A percentile compares a stretch with the other conserved stretches of the same genome.
Evolutionary conservation across 1,140 invertebrate genomes (phyloP).

Genomic region (Nilaparvata lugens): DNA sequence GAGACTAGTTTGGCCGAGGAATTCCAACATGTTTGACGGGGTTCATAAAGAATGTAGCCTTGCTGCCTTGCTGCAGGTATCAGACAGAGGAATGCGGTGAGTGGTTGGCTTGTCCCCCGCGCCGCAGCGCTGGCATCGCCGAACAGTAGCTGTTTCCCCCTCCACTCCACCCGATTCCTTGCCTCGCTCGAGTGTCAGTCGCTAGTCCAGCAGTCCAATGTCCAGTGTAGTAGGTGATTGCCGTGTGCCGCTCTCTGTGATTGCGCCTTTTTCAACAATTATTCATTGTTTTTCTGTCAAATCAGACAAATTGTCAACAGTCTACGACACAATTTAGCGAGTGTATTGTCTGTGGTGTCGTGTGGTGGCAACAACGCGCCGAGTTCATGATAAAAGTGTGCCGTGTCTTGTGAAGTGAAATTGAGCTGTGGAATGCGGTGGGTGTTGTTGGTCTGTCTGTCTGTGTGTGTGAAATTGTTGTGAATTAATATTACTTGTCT

Average conservation of each 20-base stretch:
- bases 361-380: background rate
- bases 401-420: conserved; percentile 1
- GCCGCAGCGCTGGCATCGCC: background rate
- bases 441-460: background rate
- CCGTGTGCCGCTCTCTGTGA: too few species aligned
- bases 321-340: background rate
- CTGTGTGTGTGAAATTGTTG: too few species aligned
- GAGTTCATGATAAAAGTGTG: background rate
- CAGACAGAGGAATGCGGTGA: conserved; percentile 1
- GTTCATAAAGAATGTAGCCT: conserved; percentile 6
- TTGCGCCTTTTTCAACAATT: too few species aligned
- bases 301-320: too few species aligned
- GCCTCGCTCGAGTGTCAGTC: too few species aligned
- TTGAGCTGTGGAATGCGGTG: background rate
- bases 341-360: background rate
- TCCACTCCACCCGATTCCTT: too few species aligned
- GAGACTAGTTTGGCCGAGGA: conserved; percentile 5
- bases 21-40: conserved; percentile 5
- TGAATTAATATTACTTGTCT: too few species aligned
- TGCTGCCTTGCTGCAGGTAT: background rate
- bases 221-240: too few species aligned
- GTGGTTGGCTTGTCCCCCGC: background rate
- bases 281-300: too few species aligned
- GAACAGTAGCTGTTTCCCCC: background rate
- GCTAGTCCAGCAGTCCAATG: too few species aligned